phyloP scores from a whole-genome alignment of 2,113 vertebrate genomes.

The Archocentrus centrarchus region DNA sequence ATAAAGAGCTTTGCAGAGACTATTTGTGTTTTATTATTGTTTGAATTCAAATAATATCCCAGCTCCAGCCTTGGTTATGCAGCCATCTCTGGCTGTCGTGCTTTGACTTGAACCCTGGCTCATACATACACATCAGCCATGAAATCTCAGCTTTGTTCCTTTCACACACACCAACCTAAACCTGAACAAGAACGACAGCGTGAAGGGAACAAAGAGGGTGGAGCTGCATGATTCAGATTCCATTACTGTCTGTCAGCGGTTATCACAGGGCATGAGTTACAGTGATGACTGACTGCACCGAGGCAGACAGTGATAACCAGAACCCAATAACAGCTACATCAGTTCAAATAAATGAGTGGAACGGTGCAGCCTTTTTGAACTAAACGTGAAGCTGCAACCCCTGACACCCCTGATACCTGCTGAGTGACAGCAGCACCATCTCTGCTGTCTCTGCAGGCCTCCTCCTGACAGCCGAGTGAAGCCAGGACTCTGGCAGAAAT shows the following conservation, averaged over 20 bases:
- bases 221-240: slow-evolving; percentile 57
- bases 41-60: neutral
- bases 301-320: neutral
- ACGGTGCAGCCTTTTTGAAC: neutral
- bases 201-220: slow-evolving; percentile 23
- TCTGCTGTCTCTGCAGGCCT: neutral
- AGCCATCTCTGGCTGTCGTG: neutral
- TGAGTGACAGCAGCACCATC: slow-evolving; percentile 15
- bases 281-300: neutral
- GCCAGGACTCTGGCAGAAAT: neutral
- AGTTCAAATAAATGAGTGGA: neutral
- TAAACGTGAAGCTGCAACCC: neutral
- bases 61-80: neutral
- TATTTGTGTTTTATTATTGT: too few species aligned
- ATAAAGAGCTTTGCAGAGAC: neutral
- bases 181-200: neutral
- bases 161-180: neutral
- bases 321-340: neutral
- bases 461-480: neutral
- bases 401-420: neutral
- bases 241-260: neutral
- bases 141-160: neutral
- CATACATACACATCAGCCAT: neutral
- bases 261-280: neutral
- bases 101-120: neutral